A percentile compares a stretch with the other conserved stretches of the same genome.
Evolutionary conservation across 64 coral and sea anemone species (phyloP).

Genomic region (Montipora efflorescens): DNA sequence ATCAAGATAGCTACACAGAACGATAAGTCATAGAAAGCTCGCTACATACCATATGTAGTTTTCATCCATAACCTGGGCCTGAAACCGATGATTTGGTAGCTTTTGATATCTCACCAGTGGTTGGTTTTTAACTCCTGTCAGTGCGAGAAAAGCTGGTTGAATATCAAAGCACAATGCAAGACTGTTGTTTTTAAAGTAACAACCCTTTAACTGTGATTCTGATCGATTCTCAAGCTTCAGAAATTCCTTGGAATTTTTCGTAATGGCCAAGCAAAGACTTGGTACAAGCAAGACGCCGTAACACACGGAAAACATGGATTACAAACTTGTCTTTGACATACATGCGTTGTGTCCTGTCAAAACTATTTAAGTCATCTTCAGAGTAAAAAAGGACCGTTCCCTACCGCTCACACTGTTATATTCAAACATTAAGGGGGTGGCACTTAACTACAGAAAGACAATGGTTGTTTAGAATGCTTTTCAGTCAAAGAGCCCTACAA

Average conservation of each 20-base stretch:
- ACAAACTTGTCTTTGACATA: background rate
- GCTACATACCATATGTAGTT: conserved; percentile 6
- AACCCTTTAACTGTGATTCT: background rate
- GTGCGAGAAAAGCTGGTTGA: background rate
- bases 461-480: no score
- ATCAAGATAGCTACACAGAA: no score
- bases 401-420: no score
- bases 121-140: background rate
- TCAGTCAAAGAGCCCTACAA: no score
- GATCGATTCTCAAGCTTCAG: conserved; percentile 32
- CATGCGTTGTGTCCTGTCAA: background rate
- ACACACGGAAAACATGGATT: background rate
- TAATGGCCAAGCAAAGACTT: background rate
- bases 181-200: conserved; percentile 11
- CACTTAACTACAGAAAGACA: no score
- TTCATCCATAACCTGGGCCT: background rate
- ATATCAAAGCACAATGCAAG: conserved; percentile 33
- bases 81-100: background rate
- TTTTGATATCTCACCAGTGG: background rate
- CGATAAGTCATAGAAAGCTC: background rate
- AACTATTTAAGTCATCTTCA: background rate
- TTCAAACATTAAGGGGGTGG: no score
- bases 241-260: background rate
- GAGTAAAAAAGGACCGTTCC: no score
- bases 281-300: background rate